Evolutionary conservation across 2,113 vertebrate species (phyloP), one percentile per base, ranked within the genome.

Genomic region (Ovibos moschatus): DNA sequence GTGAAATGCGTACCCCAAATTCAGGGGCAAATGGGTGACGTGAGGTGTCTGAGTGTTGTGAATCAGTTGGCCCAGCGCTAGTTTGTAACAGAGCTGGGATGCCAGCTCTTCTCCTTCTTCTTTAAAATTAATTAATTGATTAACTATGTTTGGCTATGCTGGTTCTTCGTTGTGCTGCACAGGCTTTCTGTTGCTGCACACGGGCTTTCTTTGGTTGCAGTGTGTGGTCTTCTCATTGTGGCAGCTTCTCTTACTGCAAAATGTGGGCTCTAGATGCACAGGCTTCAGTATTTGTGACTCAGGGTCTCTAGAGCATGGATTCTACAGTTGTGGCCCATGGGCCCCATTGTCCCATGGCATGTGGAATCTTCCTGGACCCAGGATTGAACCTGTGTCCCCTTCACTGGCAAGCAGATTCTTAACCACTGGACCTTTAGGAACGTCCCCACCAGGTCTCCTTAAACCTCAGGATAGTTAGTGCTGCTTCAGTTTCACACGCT

Each of bases 31-130:
- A 62, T 28, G 47, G 33, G 30, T 11, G 36, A 43, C 1, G 14
- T 0, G 23, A 88, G n/a, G 30, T 15, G 0, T 40, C 23, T 17
- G 43, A 58, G 27, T 51, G 40, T 19, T 3, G 1, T 10, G 47
- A 51, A 81, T 62, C 4, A 2, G 16, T 21, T 76, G 10, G 23
- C 81, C 45, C 47, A 21, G 10, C 55, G 7, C 47, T 12, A 2
- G 7, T 36, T 4, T 11, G 23, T 33, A 17, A 45, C 21, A 27
- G 33, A 92, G 67, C 19, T 71, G 50, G 14, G 25, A 6, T 36
- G 3, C 55, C 51, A n/a, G 17, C 62, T 30, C 58, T 43, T 57
- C 74, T 79, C 25, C n/a, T 76, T 43, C 67, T 71, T 71, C 67
- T 43, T 43, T 43, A 7, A 43, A 76, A 76, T 43, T 15, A 74